phyloP scores from a whole-genome alignment of 2,888 invertebrate genomes.

The Drosophila setosimentum region DNA sequence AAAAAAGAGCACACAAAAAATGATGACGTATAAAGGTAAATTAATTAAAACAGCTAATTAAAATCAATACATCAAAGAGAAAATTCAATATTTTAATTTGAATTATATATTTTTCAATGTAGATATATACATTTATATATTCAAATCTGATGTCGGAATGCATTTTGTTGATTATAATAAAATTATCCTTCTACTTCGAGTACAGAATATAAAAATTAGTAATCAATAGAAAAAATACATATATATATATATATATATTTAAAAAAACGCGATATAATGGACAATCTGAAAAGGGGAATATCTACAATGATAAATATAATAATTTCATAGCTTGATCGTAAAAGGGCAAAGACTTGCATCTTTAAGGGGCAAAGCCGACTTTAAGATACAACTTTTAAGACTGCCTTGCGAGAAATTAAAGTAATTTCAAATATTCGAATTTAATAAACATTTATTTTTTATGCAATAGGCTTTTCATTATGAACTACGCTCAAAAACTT shows the following conservation, averaged over 20 bases:
- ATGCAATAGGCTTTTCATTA: background rate
- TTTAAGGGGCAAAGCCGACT: background rate
- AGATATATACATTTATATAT: background rate
- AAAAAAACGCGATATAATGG: background rate
- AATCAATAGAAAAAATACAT: background rate
- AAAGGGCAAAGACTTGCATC: too few species aligned
- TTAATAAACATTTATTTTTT: background rate
- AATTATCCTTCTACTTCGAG: background rate
- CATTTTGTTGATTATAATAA: background rate
- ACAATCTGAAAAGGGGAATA: background rate
- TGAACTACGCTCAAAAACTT: conserved; percentile 16
- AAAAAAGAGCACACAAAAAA: too few species aligned
- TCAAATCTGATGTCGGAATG: background rate
- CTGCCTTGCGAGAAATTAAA: background rate
- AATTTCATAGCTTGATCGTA: background rate
- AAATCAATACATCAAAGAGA: background rate
- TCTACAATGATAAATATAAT: background rate
- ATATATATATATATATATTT: too few species aligned
- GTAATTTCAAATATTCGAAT: background rate
- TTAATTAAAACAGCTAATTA: background rate
- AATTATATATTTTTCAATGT: background rate
- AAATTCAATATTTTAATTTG: background rate
- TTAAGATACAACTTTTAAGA: background rate
- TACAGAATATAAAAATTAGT: background rate
- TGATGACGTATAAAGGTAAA: background rate